Evolutionary conservation across 2,797 vertebrate species (phyloP), one percentile per base, ranked within the genome.

Genomic region (Emys orbicularis): DNA sequence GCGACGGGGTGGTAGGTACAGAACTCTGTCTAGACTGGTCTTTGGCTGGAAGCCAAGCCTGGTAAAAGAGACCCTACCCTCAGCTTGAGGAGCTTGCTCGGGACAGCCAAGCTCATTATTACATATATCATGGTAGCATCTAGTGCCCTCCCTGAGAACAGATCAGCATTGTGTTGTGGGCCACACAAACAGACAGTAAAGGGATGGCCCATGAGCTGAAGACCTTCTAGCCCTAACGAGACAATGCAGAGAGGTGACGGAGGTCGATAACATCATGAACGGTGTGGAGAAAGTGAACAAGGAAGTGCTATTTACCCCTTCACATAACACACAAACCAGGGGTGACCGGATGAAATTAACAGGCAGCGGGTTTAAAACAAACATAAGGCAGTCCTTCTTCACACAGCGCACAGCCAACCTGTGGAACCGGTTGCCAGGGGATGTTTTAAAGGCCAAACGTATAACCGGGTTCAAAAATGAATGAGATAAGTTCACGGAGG

Each of bases 21-120:
- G 86, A 27, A 1, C 2, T 11, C 91, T 41, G 95, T 94, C 93
- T 94, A 96, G 93, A 96, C 86, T 6, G 91, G n/a, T 49, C 7
- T 50, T 89, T 93, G 93, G 84, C 2, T 0, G 6, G n/a, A 68
- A 89, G 90, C 93, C 89, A 72, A 81, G n/a, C 81, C 41, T 47
- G 68, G 88, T 1, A 1, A 68, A 49, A 41, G 15, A 54, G 76
- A 76, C 1, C 47, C 41, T 7, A 79, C 50, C 25, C 50, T 47
- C 5, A 56, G 50, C 50, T 4, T 27, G 79, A 49, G 2, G 50
- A 49, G 85, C 65, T 81, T 57, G 7, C 34, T 2, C 47, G 2
- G 27, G 34, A 37, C 16, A 18, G 53, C 37, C 53, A n/a, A 12
- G 44, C 4, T 29, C 13, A 31, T 47, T 49, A 29, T 47, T 77